Evolutionary conservation across 2,888 invertebrate genomes (phyloP).

Genomic region (Molorchus minor): DNA sequence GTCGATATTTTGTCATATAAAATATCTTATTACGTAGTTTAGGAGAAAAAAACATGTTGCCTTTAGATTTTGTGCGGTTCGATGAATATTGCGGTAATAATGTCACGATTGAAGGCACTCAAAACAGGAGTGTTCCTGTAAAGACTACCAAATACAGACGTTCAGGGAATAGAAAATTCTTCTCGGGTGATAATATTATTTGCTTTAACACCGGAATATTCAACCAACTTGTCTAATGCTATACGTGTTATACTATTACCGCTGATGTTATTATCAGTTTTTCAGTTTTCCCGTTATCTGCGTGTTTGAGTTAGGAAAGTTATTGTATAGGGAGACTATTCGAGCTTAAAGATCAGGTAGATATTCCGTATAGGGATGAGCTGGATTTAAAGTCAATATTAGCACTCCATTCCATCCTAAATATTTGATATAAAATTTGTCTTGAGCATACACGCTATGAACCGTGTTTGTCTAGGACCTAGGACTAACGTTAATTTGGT

Average conservation of each 20-base stretch:
- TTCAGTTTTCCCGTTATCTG: conserved; percentile 31
- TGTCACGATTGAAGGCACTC: background rate
- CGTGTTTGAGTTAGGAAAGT: conserved; percentile 30
- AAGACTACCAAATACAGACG: background rate
- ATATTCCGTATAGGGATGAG: background rate
- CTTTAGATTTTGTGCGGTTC: no score
- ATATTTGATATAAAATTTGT: conserved; percentile 26
- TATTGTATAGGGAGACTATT: conserved; percentile 14
- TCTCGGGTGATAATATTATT: conserved; percentile 18
- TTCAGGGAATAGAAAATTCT: background rate
- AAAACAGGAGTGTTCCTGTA: background rate
- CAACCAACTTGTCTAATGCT: conserved; percentile 21
- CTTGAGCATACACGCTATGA: background rate
- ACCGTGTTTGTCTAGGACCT: background rate
- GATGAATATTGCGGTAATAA: no score
- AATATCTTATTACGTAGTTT: no score
- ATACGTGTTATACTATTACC: conserved; percentile 23
- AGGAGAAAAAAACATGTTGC: no score
- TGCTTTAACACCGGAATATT: conserved; percentile 24
- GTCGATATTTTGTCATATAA: no score
- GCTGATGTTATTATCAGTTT: conserved; percentile 34
- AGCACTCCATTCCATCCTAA: conserved; percentile 19
- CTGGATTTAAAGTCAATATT: conserved; percentile 22
- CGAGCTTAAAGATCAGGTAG: conserved; percentile 16
- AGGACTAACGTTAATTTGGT: background rate